Conservation (phyloP, 1,140 invertebrate genomes). For the Leptinotarsa lineolata region DNA sequence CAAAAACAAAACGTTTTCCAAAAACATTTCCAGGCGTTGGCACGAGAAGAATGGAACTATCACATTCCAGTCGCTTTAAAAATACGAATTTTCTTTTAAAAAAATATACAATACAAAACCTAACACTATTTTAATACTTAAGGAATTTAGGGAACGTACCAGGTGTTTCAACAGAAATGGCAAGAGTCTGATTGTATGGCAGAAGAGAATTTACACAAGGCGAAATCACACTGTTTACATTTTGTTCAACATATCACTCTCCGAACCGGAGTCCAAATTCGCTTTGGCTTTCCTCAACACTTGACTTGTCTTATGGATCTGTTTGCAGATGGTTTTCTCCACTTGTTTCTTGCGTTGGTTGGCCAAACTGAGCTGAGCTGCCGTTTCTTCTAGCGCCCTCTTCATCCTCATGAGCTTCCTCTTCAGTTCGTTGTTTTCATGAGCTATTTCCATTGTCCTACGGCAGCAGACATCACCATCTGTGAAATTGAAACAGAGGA, state of each 20-base stretch:
- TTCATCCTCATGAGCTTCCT: constrained; percentile 62
- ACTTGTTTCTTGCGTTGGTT: constrained; percentile 64
- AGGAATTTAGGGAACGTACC: not conserved
- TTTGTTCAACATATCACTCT: constrained; percentile 45
- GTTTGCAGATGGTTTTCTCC: constrained; percentile 65
- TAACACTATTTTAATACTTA: constrained; percentile 15
- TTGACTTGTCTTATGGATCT: constrained; percentile 67
- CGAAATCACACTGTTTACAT: constrained; percentile 12
- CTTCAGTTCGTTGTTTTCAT: constrained; percentile 63
- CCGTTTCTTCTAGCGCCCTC: constrained; percentile 63
- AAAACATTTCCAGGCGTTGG: constrained; percentile 36
- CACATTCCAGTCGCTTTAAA: constrained; percentile 36
- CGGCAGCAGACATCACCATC: constrained; percentile 46
- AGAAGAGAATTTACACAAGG: not conserved
- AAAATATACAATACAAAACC: constrained; percentile 7
- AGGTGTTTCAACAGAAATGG: not conserved
- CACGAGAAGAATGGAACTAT: constrained; percentile 42
- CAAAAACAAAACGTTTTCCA: constrained; percentile 10
- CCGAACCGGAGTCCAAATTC: constrained; percentile 58
- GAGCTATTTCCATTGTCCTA: constrained; percentile 58
- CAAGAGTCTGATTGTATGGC: not conserved
- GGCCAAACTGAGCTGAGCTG: constrained; percentile 61
- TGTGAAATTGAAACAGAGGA: constrained; percentile 36
- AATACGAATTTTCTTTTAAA: constrained; percentile 2
- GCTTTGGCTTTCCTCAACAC: constrained; percentile 65